Evolutionary conservation across 2,113 vertebrate genomes (phyloP), one percentile per base, ranked within the genome.

Genomic region (Psittacus erithacus): DNA sequence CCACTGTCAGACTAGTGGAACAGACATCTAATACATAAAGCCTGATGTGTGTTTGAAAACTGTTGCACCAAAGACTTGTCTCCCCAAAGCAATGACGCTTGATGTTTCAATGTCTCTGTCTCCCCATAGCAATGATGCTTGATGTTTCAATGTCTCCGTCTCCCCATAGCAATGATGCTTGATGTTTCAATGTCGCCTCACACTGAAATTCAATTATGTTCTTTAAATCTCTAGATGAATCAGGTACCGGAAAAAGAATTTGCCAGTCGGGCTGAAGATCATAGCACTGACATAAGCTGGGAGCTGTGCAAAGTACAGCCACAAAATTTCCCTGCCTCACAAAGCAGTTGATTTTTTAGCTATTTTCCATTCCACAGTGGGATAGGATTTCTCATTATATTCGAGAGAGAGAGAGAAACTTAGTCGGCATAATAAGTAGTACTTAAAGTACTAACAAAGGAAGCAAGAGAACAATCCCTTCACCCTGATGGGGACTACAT

Each of bases 141-240:
- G 71, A 90, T 88, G 41, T 79, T 93, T 57, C 52, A 55, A 55
- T 31, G 53, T 18, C 53, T 31, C 53, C 29, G 52, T 78, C 86
- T 90, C 64, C 84, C 82, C 47, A 50, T 18, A 74, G 68, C 75
- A 68, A 59, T 8, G 6, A 63, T 46, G 52, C 31, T 62, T 74
- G 70, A 88, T 86, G 49, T 79, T 93, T 90, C 92, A 93, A 4
- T 38, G 77, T 87, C 86, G 94, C 64, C 62, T 84, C 28, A 57
- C 65, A 86, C 35, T 82, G 86, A 93, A 94, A 93, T 86, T 91
- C 80, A 93, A 83, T 94, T 90, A 92, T 79, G 47, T 62, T 84
- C 38, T 68, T 84, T 73, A 91, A 90, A 82, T 82, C 73, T 93
- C 86, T 20, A 78, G 83, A 87, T 68, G 44, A 94, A 81, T 69